Evolutionary conservation across 2,888 invertebrate genomes (phyloP).

Genomic region (Folsomia candida): DNA sequence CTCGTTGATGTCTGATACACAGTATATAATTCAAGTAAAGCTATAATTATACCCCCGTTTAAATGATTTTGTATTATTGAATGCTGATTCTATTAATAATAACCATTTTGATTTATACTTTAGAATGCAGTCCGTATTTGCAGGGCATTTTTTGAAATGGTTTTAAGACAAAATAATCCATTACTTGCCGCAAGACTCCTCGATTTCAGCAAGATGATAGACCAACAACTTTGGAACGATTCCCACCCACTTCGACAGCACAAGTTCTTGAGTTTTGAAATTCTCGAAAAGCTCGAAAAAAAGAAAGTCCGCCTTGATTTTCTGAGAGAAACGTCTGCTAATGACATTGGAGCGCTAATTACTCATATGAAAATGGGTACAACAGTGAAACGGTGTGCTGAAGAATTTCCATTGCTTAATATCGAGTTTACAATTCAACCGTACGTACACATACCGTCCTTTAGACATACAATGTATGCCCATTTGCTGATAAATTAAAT

Average conservation of each 20-base stretch:
- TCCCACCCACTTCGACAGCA: slow-evolving; percentile 85
- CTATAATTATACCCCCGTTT: too few relatives aligned
- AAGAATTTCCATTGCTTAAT: slow-evolving; percentile 79
- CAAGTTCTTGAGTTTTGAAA: slow-evolving; percentile 69
- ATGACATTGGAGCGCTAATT: slow-evolving; percentile 70
- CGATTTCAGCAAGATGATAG: slow-evolving; percentile 86
- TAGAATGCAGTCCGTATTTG: slow-evolving; percentile 88
- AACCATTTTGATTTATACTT: too few relatives aligned
- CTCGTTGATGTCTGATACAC: slow-evolving; percentile 82
- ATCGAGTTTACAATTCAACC: slow-evolving; percentile 86
- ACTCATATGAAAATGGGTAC: slow-evolving; percentile 70
- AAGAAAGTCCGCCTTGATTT: slow-evolving; percentile 71
- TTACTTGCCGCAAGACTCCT: slow-evolving; percentile 82
- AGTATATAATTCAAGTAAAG: slow-evolving; percentile 82
- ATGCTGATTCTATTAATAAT: too few relatives aligned
- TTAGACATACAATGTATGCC: neutral
- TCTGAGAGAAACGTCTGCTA: slow-evolving; percentile 79
- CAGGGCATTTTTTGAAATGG: slow-evolving; percentile 90
- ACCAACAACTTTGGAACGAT: slow-evolving; percentile 84
- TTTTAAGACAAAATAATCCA: slow-evolving; percentile 83
- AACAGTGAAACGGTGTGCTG: slow-evolving; percentile 76
- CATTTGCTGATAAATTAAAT: neutral
- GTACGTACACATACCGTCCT: neutral
- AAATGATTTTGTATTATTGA: too few relatives aligned
- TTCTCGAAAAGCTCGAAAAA: slow-evolving; percentile 74